Evolutionary conservation across 2,888 invertebrate genomes (phyloP).

Genomic region (Lumbricus terrestris): DNA sequence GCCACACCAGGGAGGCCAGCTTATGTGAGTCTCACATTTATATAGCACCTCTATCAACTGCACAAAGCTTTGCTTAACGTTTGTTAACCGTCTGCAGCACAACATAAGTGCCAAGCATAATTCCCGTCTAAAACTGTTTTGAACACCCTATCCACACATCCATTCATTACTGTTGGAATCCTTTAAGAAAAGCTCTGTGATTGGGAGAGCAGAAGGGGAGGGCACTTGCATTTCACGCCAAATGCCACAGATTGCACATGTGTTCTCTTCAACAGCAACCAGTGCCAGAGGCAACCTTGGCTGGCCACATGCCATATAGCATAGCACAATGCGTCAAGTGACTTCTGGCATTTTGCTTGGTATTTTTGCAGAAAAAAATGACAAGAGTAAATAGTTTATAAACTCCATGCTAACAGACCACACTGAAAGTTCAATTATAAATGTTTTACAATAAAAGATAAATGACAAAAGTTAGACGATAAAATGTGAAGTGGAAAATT

Average conservation of each 20-base stretch:
- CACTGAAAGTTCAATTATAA: background rate
- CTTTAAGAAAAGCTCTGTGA: background rate
- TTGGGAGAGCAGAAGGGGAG: background rate
- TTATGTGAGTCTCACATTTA: background rate
- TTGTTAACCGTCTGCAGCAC: background rate
- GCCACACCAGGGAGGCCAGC: too few relatives aligned
- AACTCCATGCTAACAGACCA: background rate
- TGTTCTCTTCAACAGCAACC: background rate
- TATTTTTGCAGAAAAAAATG: background rate
- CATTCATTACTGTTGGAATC: background rate
- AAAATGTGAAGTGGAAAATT: too few relatives aligned
- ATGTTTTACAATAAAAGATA: background rate
- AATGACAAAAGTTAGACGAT: background rate
- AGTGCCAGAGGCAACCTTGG: background rate
- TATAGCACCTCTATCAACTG: background rate
- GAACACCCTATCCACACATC: background rate
- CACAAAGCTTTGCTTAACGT: background rate
- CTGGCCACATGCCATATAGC: background rate
- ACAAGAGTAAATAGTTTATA: too few relatives aligned
- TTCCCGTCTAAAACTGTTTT: background rate
- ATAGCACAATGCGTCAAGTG: background rate
- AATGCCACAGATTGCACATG: background rate
- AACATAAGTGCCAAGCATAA: background rate
- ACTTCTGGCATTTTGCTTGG: background rate
- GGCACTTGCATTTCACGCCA: background rate